A percentile compares a stretch with the other conserved stretches of the same genome.
Evolutionary conservation across 1,140 invertebrate genomes (phyloP).

Genomic region (Drosophila ficusphila): DNA sequence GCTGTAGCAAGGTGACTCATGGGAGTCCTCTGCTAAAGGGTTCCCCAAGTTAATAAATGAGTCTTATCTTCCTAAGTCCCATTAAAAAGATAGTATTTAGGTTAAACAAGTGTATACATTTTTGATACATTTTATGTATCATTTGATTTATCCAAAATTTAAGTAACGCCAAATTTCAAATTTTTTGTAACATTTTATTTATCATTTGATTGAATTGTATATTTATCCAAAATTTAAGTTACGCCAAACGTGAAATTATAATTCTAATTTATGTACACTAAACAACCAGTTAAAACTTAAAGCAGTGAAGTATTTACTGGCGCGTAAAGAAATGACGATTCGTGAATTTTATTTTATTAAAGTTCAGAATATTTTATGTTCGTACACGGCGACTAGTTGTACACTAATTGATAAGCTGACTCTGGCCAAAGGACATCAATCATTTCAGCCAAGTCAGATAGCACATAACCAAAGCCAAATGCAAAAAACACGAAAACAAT

Average conservation of each 20-base stretch:
- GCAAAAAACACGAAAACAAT: conserved; percentile 1
- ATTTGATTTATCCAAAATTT: too few relatives aligned
- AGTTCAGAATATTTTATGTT: background rate
- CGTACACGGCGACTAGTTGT: background rate
- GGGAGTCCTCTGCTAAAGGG: background rate
- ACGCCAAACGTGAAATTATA: too few relatives aligned
- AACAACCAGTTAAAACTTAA: too few relatives aligned
- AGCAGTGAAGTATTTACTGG: too few relatives aligned
- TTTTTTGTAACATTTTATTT: too few relatives aligned
- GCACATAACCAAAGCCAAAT: background rate
- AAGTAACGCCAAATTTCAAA: too few relatives aligned
- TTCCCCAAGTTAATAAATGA: background rate
- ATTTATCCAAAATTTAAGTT: too few relatives aligned
- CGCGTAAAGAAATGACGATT: background rate
- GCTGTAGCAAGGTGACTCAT: conserved; percentile 3
- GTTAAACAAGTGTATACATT: too few relatives aligned
- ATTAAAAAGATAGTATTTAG: too few relatives aligned
- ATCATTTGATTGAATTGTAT: too few relatives aligned
- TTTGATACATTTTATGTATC: too few relatives aligned
- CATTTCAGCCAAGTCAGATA: conserved; percentile 22
- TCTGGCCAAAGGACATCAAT: conserved; percentile 26
- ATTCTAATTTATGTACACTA: background rate
- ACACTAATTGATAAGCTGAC: conserved; percentile 11
- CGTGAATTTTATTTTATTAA: background rate
- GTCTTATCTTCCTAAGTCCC: too few relatives aligned